These are phyloP conservation scores for Nephrocerus scutellatus DNA, from an alignment of 2,888 invertebrate genomes.

Conservation along the genomic window DNA sequence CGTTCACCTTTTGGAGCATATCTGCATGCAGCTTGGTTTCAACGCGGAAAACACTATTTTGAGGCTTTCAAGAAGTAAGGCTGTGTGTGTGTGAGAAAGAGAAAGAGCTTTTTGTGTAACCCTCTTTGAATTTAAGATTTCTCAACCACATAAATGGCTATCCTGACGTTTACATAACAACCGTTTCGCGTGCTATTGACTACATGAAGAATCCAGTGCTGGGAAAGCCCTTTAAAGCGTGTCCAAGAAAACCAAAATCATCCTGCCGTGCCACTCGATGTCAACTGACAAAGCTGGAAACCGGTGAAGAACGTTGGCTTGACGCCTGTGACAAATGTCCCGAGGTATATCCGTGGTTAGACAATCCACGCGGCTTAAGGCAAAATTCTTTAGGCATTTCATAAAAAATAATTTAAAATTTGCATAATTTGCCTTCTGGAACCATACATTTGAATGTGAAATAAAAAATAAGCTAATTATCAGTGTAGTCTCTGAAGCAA, in stretches of 20 bases:
- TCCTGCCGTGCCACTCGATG: constrained; percentile 35
- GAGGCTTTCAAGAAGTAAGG: constrained; percentile 49
- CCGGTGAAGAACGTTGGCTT: constrained; percentile 48
- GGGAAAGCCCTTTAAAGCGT: constrained; percentile 37
- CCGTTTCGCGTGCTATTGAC: constrained; percentile 35
- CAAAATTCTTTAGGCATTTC: constrained; percentile 23
- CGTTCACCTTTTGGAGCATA: constrained; percentile 63
- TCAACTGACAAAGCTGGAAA: constrained; percentile 32
- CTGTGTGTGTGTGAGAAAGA: background rate
- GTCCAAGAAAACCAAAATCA: constrained; percentile 30
- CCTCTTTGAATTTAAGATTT: constrained; percentile 48
- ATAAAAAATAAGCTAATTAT: too few species aligned
- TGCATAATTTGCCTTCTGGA: too few species aligned
- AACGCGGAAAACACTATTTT: constrained; percentile 47
- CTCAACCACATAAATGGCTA: constrained; percentile 51
- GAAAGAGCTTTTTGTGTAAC: background rate
- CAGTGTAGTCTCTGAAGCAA: too few species aligned
- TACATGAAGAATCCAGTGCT: constrained; percentile 37
- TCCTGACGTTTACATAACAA: constrained; percentile 56
- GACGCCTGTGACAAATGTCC: constrained; percentile 51
- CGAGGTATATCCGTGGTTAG: constrained; percentile 51
- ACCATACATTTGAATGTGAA: too few species aligned
- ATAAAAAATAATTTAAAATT: too few species aligned
- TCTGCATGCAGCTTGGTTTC: constrained; percentile 60
- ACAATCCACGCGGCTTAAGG: constrained; percentile 49